phyloP scores from a whole-genome alignment of 2,797 vertebrate species.

The Varecia variegata region DNA sequence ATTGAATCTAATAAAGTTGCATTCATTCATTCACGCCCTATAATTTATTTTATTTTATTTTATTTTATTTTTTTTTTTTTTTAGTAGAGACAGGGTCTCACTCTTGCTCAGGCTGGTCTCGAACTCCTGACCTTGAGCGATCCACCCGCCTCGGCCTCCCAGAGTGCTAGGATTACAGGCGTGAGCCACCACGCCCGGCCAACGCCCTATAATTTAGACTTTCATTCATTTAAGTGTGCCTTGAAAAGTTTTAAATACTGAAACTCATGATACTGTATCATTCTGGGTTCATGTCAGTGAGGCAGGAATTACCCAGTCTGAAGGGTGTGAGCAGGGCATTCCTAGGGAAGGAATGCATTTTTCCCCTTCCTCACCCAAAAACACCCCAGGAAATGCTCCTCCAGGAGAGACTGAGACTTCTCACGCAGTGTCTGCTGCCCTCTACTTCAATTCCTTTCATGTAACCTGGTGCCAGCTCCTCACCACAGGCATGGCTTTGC shows the following conservation, averaged over 20 bases:
- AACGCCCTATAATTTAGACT: background rate
- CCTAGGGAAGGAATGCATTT: background rate
- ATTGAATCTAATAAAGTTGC: conserved; percentile 30
- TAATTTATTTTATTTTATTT: too few species aligned
- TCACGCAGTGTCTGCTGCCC: background rate
- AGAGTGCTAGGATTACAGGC: too few species aligned
- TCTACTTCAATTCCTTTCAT: background rate
- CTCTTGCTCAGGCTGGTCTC: too few species aligned
- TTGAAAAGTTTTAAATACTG: background rate
- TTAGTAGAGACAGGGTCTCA: too few species aligned
- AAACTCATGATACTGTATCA: background rate
- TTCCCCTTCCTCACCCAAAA: background rate
- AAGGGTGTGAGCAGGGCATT: background rate
- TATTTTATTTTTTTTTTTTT: too few species aligned
- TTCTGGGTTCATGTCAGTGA: background rate
- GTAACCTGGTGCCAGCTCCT: background rate
- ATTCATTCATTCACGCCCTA: background rate
- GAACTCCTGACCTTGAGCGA: too few species aligned
- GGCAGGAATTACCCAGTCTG: background rate
- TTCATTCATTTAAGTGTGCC: background rate
- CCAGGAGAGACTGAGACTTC: background rate
- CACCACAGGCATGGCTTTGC: background rate
- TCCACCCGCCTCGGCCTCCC: too few species aligned
- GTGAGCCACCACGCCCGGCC: too few species aligned
- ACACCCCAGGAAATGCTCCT: background rate